Conservation (phyloP, 2,113 vertebrate genomes). For the Cephalophus harveyi region DNA sequence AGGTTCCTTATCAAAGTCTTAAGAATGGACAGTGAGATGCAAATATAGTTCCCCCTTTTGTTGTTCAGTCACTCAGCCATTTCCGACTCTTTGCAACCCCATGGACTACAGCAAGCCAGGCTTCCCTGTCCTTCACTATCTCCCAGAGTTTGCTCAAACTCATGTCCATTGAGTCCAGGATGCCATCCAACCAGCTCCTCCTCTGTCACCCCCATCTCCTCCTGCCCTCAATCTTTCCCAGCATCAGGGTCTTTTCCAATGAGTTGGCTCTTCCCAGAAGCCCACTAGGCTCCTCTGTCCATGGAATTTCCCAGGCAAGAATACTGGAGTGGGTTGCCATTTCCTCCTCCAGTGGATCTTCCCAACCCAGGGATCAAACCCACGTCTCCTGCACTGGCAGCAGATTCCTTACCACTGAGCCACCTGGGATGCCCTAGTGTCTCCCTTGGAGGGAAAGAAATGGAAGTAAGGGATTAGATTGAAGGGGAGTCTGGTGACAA, state of each 20-base stretch:
- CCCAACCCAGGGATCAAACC: background rate
- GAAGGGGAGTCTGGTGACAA: background rate
- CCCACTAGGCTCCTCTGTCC: background rate
- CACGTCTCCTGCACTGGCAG: background rate
- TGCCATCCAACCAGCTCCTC: background rate
- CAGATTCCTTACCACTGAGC: background rate
- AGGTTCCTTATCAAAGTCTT: background rate
- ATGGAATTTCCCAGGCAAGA: background rate
- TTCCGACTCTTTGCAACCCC: background rate
- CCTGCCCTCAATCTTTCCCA: background rate
- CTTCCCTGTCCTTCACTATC: background rate
- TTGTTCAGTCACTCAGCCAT: background rate
- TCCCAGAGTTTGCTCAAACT: background rate
- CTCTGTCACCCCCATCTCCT: background rate
- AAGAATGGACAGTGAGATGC: background rate
- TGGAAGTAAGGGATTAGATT: background rate
- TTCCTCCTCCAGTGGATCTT: background rate
- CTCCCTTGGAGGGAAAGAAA: background rate
- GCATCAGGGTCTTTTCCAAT: background rate
- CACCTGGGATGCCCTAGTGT: background rate
- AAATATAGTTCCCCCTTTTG: background rate
- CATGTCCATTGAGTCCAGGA: background rate
- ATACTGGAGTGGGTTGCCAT: background rate
- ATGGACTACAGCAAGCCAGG: background rate
- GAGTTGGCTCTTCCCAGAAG: background rate